Percentiles rank a stretch among this genome's conserved stretches.
Conservation (phyloP, 2,113 vertebrate genomes). For the Cheilinus undulatus region DNA sequence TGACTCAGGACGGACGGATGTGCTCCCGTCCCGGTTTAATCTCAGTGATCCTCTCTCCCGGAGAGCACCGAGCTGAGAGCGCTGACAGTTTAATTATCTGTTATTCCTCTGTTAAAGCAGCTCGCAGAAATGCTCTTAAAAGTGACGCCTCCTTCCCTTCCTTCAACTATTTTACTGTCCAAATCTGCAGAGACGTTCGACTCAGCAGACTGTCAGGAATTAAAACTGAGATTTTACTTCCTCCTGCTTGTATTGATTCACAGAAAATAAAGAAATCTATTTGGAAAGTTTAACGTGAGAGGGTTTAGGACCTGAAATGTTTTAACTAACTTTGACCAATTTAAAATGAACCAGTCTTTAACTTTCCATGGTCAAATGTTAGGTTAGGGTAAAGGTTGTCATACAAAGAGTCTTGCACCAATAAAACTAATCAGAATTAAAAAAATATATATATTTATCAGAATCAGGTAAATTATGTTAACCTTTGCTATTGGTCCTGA, state of each 20-base stretch:
- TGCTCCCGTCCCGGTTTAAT: constrained; percentile 37
- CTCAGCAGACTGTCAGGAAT: constrained; percentile 21
- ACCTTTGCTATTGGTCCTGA: no score
- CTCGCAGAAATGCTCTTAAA: constrained; percentile 42
- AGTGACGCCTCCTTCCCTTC: constrained; percentile 37
- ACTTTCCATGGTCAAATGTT: no score
- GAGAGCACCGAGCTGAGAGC: constrained; percentile 7
- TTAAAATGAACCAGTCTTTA: background rate
- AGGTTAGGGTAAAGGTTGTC: no score
- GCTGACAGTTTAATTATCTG: constrained; percentile 59
- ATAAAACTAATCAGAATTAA: no score
- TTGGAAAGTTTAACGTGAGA: background rate
- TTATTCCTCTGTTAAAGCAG: constrained; percentile 46
- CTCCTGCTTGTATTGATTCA: background rate
- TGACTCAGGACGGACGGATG: constrained; percentile 39
- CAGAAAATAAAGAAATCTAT: background rate
- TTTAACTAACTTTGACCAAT: background rate
- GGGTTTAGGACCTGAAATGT: background rate
- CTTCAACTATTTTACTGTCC: constrained; percentile 24
- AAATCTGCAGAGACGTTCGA: background rate
- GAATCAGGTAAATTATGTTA: no score
- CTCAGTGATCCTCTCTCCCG: constrained; percentile 35
- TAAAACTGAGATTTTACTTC: background rate
- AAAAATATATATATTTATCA: no score
- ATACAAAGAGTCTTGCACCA: no score